Evolutionary conservation across 2,113 vertebrate species (phyloP), one percentile per base, ranked within the genome.

Genomic region (Amblyornis subalaris): DNA sequence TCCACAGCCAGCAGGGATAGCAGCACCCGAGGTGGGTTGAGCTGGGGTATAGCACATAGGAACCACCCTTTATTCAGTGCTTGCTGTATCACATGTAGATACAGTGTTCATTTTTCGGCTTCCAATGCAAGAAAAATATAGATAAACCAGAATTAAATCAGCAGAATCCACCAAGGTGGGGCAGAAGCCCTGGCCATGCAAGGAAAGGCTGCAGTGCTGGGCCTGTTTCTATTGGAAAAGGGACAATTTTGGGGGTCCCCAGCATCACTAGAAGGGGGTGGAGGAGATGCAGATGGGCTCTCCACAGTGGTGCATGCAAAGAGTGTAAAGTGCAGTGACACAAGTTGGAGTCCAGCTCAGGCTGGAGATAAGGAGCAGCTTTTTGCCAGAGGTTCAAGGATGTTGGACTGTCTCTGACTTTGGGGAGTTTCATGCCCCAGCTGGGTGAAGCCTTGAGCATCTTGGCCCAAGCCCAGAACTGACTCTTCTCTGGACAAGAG

Each of bases 281-380:
- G 19, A 80, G 7, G 26, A 55, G 26, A 10, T 20, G 8, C 4
- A 45, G 9, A 5, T 5, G 2, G 19, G 28, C 3, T 75, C 5
- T 58, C 54, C 24, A 38, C 9, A 40, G 5, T 2, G 2, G 3
- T 2, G 0, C 2, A 1, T 24, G 6, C 2, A 4, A 18, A 11
- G 20, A 61, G 4, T 2, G 0, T 44, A 29, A 48, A 22, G 72
- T 25, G 10, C 21, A 72, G 13, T 21, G 7, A 5, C 8, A 55
- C 7, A 33, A 33, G 7, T 4, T 47, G 29, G 11, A 84, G 21
- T 11, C 16, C 0, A 1, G 5, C 19, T 82, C 15, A 51, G 5
- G 10, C 2, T 60, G 10, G 28, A 51, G 20, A 38, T 14, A 44
- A 65, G 18, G 29, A 80, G 3, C 57, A 47, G 7, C 10, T 5